Evolutionary conservation across 2,888 invertebrate species (phyloP), one percentile per base, ranked within the genome.

Genomic region (Hemaris fuciformis): DNA sequence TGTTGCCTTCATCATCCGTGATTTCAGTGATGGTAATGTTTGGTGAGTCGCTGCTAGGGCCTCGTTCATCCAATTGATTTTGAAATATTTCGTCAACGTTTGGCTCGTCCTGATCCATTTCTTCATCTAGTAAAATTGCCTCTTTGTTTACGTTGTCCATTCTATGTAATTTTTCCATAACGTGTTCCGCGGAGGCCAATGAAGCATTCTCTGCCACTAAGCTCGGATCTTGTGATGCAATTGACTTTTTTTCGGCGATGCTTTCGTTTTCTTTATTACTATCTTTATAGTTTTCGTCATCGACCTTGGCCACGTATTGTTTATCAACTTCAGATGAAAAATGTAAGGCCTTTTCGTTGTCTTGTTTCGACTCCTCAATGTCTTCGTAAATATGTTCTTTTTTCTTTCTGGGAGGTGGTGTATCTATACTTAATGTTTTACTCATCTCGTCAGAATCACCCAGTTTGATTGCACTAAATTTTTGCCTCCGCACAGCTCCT

Each of bases 371-470:
- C 69, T 90, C 88, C 65, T 93, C 94, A 67, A 94, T 94, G 65
- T 94, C 94, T 84, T 94, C 94, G 68, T 94, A 94, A 64, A 94
- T 93, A 74, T 94, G 94, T 66, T 94, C 94, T 70, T 93, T 93
- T 66, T 92, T 93, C 74, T 93, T 89, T 63, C 93, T 88, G 4
- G 89, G 87, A 2, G 87, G 83, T 57, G 91, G 88, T n/a, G 89
- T 87, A 41, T 93, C 93, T 25, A 84, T 66, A 66, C 81, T 76
- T 80, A 91, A 81, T 7, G 87, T 88, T 85, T 89, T 92, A 68
- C 92, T 93, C 89, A 92, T 89, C 78, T 92, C 92, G 70, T 92
- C 92, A 0, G 92, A 92, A 73, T 88, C 88, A 43, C 92, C 92
- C 72, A 92, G 78, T 74, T 93, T 93, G 0, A 93, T 91, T 31